Evolutionary conservation across 2,888 invertebrate genomes (phyloP).

Genomic region (Chrysolina oricalcia): DNA sequence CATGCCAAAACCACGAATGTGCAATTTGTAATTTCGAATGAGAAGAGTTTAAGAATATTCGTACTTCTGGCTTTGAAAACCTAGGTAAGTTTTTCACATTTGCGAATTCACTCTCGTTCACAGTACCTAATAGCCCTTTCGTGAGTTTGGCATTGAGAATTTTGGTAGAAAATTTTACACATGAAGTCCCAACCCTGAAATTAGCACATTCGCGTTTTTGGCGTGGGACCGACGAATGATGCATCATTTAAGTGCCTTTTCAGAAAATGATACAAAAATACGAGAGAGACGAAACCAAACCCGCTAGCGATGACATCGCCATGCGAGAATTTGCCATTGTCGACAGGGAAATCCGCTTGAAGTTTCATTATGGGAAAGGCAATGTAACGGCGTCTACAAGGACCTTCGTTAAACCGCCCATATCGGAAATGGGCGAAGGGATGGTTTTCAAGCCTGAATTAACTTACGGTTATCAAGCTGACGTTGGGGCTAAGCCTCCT

Average conservation of each 20-base stretch:
- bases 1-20: too few species aligned
- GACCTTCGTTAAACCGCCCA: conserved; percentile 80
- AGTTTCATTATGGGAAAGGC: conserved; percentile 78
- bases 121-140: too few species aligned
- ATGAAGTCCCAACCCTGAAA: too few species aligned
- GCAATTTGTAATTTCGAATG: too few species aligned
- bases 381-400: conserved; percentile 78
- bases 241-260: not conserved
- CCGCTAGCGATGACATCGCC: conserved; percentile 78
- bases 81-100: too few species aligned
- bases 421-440: conserved; percentile 80
- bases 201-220: too few species aligned
- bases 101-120: too few species aligned
- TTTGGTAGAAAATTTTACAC: too few species aligned
- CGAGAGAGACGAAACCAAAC: conserved; percentile 74
- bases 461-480: conserved; percentile 80
- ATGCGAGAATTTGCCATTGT: conserved; percentile 78
- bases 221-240: too few species aligned
- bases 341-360: conserved; percentile 76
- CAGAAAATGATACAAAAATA: conserved; percentile 71
- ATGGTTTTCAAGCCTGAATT: conserved; percentile 71
- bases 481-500: conserved; percentile 75
- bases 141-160: too few species aligned
- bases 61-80: too few species aligned
- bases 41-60: too few species aligned